Percentiles rank a stretch among this genome's conserved stretches.
Evolutionary conservation across 2,888 invertebrate species (phyloP).

Genomic region (Sthenelais limicola): DNA sequence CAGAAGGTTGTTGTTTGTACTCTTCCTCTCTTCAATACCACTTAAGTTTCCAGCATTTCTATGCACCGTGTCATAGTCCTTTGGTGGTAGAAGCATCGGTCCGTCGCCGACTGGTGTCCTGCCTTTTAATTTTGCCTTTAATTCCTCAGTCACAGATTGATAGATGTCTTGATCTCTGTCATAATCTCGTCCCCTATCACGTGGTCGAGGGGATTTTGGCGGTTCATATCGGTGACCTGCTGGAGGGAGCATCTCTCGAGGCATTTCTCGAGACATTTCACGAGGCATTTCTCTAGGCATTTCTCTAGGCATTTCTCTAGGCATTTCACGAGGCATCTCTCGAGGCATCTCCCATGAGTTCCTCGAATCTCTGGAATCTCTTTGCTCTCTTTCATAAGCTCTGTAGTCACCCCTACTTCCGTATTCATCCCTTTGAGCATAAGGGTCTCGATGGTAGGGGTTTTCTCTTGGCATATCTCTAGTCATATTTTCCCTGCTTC

Average conservation of each 20-base stretch:
- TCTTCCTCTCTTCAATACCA: not conserved
- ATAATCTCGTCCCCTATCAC: not conserved
- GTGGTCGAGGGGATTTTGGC: not conserved
- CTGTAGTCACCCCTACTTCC: no score
- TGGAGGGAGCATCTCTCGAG: not conserved
- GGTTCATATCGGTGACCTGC: not conserved
- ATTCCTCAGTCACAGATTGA: slow-evolving; percentile 31
- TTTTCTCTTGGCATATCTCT: no score
- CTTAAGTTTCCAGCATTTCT: slow-evolving; percentile 29
- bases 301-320: no score
- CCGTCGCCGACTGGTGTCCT: not conserved
- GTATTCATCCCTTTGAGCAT: no score
- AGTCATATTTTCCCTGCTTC: no score
- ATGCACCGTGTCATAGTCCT: slow-evolving; percentile 38
- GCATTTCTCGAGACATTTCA: no score
- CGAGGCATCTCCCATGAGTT: no score
- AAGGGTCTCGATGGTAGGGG: no score
- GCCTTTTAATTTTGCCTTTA: slow-evolving; percentile 17
- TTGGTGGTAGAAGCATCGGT: slow-evolving; percentile 38
- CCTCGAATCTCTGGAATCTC: no score
- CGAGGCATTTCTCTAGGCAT: no score
- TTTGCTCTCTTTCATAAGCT: no score
- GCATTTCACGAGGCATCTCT: no score
- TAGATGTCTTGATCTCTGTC: slow-evolving; percentile 10
- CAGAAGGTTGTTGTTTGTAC: slow-evolving; percentile 8